Evolutionary conservation across 2,797 vertebrate species (phyloP).

Genomic region (Pelodytes ibericus): DNA sequence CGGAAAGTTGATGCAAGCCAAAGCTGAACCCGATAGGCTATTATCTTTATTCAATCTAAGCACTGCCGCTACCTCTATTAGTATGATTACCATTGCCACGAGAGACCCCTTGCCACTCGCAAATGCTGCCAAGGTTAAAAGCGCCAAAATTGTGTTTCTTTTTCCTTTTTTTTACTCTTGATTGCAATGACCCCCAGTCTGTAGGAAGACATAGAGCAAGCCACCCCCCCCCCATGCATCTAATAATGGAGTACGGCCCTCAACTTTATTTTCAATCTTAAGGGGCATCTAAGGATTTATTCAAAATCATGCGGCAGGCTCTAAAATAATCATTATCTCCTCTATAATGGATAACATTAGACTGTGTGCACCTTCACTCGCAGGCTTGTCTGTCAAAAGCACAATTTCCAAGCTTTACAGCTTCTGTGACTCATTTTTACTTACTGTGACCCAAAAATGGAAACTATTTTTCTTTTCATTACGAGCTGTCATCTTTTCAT

Average conservation of each 20-base stretch:
- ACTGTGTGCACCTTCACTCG: conserved; percentile 74
- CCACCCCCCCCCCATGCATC: conserved; percentile 39
- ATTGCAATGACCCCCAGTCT: conserved; percentile 51
- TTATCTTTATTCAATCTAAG: conserved; percentile 50
- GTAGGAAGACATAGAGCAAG: conserved; percentile 38
- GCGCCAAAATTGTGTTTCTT: conserved; percentile 48
- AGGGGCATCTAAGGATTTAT: conserved; percentile 74
- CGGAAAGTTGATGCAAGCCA: background rate
- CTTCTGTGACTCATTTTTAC: conserved; percentile 82
- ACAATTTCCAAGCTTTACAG: conserved; percentile 77
- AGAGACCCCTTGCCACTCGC: conserved; percentile 23
- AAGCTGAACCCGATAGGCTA: conserved; percentile 18
- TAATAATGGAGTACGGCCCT: conserved; percentile 46
- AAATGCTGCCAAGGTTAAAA: conserved; percentile 50
- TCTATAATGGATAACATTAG: conserved; percentile 74
- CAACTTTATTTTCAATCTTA: conserved; percentile 67
- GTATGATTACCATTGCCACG: conserved; percentile 34
- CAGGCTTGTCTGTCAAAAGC: conserved; percentile 78
- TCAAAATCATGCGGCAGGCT: conserved; percentile 76
- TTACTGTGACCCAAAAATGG: conserved; percentile 85
- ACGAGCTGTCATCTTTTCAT: conserved; percentile 85
- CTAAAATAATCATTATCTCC: conserved; percentile 80
- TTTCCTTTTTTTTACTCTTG: conserved; percentile 38
- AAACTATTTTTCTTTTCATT: conserved; percentile 88
- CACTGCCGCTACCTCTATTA: background rate